phyloP scores from a whole-genome alignment of 2,888 invertebrate species.

The Oegoconia quadripuncta region DNA sequence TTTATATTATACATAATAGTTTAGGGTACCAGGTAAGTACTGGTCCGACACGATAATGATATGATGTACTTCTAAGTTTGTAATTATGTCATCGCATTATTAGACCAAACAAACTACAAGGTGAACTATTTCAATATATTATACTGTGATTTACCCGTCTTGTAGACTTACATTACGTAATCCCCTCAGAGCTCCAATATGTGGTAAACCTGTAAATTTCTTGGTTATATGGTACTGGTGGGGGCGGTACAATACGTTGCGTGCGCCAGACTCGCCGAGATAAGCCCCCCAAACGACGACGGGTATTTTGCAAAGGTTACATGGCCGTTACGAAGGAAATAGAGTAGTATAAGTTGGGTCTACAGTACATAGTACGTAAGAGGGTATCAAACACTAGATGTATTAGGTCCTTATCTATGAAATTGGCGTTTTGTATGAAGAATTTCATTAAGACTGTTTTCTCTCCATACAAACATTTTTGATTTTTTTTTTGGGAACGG shows the following conservation, averaged over 20 bases:
- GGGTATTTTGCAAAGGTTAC: constrained; percentile 47
- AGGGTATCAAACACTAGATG: too few relatives aligned
- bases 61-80: too few relatives aligned
- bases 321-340: constrained; percentile 38
- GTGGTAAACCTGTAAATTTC: constrained; percentile 40
- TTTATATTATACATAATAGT: too few relatives aligned
- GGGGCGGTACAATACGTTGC: constrained; percentile 47
- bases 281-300: constrained; percentile 45
- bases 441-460: too few relatives aligned
- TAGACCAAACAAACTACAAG: neutral
- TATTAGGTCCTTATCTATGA: too few relatives aligned
- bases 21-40: too few relatives aligned
- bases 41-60: too few relatives aligned
- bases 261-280: constrained; percentile 44
- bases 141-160: too few relatives aligned
- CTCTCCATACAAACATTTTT: too few relatives aligned
- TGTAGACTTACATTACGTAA: constrained; percentile 46
- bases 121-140: constrained; percentile 7
- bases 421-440: too few relatives aligned
- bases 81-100: too few relatives aligned
- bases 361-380: constrained; percentile 18
- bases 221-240: constrained; percentile 33
- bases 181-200: constrained; percentile 24
- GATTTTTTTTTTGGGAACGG: too few relatives aligned
- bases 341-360: constrained; percentile 28